Evolutionary conservation across 2,888 invertebrate species (phyloP), one percentile per base, ranked within the genome.

Genomic region (Smittia sp.): DNA sequence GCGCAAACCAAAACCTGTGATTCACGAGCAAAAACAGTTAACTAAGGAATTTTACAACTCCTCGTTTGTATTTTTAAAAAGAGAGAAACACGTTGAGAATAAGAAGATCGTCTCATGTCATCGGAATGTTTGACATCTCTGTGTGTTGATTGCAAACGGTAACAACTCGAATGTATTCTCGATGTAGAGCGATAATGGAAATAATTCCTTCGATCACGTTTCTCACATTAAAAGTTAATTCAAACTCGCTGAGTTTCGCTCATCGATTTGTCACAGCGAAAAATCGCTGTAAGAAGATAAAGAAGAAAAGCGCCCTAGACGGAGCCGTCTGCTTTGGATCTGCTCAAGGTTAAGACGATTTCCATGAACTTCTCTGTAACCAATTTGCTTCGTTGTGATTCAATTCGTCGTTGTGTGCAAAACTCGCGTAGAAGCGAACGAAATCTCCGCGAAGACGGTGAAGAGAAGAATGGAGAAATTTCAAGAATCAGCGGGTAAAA

Each of bases 401-500:
- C 22, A 20, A 22, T 58, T 58, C 18, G 22, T 22, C 18, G 58
- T 22, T 58, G 58, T 58, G 58, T 58, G 58, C 58, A 58, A 58
- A 46, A 58, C 20, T 58, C 58, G 4, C 11, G 22, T 58, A 3
- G n/a, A 22, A 3, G 18, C 18, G 22, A 6, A 22, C 18, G 46
- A 58, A 58, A 58, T 20, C 58, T 18, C 3, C 1, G 22, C 58
- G 58, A 58, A 58, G 58, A 58, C 58, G 13, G 58, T 22, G 22
- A 58, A 18, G 58, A 13, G 22, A 58, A 4, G 58, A 22, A 58
- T 22, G 58, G 22, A 58, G 58, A 58, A 58, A 58, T 7, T 58
- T 58, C 4, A 58, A 58, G 46, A 58, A 58, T 58, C 58, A 58
- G 58, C 58, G 58, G 58, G n/a, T 58, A 9, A 58, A 58, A 58